Conservation (phyloP, 2,888 invertebrate species). For the Cosmorhoe ocellata region DNA sequence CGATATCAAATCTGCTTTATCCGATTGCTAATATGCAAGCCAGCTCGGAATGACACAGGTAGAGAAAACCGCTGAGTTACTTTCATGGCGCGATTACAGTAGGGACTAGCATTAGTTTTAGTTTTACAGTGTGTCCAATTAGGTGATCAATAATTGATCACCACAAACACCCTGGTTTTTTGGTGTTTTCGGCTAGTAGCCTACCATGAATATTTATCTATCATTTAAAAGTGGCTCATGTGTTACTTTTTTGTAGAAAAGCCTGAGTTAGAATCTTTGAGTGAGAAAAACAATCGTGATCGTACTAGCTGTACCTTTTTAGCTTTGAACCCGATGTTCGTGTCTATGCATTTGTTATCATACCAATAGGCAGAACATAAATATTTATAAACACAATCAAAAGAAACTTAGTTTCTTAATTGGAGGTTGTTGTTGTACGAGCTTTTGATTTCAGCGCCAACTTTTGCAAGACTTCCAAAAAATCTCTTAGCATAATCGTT, state of each 20-base stretch:
- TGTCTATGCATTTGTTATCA: conserved; percentile 53
- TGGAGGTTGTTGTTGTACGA: conserved; percentile 29
- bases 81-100: background rate
- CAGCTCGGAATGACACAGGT: conserved; percentile 32
- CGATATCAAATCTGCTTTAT: conserved; percentile 36
- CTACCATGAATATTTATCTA: too few species aligned
- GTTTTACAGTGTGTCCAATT: too few species aligned
- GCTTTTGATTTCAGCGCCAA: conserved; percentile 24
- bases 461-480: conserved; percentile 15
- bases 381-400: conserved; percentile 43
- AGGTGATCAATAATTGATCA: too few species aligned
- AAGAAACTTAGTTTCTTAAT: conserved; percentile 38
- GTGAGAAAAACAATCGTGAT: too few species aligned
- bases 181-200: too few species aligned
- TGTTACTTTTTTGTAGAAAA: too few species aligned
- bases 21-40: conserved; percentile 38
- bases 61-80: background rate
- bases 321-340: conserved; percentile 6
- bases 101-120: too few species aligned
- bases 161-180: too few species aligned
- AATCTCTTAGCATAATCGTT: conserved; percentile 18
- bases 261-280: too few species aligned
- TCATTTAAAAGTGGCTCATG: too few species aligned
- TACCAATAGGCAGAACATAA: conserved; percentile 45
- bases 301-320: conserved; percentile 2